Conservation (phyloP, 2,797 vertebrate genomes). For the Carcharodon carcharias region DNA sequence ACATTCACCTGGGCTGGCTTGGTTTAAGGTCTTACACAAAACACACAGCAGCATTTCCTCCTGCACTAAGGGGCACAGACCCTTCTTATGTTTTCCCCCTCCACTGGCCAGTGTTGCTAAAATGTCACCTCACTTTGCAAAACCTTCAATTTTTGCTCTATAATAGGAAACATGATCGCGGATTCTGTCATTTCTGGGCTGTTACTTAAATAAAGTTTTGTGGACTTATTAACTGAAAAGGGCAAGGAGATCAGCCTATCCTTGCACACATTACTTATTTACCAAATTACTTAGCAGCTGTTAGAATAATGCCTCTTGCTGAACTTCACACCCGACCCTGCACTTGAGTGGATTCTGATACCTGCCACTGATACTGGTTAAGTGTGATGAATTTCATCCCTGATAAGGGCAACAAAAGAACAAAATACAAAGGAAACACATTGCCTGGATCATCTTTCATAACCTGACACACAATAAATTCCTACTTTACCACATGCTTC, state of each 20-base stretch:
- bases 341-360: slow-evolving; percentile 21
- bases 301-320: slow-evolving; percentile 17
- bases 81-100: neutral
- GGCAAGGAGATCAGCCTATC: neutral
- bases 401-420: slow-evolving; percentile 19
- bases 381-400: slow-evolving; percentile 24
- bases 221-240: neutral
- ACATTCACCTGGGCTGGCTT: neutral
- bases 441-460: slow-evolving; percentile 16
- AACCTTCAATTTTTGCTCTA: neutral
- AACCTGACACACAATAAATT: slow-evolving; percentile 29
- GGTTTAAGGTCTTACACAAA: neutral
- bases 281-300: slow-evolving; percentile 3
- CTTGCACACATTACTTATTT: slow-evolving; percentile 31
- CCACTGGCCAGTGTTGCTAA: neutral
- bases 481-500: neutral
- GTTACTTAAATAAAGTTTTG: slow-evolving; percentile 1
- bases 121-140: neutral
- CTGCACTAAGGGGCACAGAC: neutral
- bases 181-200: slow-evolving; percentile 31
- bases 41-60: neutral
- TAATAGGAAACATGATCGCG: neutral
- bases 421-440: slow-evolving; percentile 20
- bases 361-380: slow-evolving; percentile 30
- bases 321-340: neutral